Conservation (phyloP, 2,113 vertebrate genomes). For the Pogona vitticeps region DNA sequence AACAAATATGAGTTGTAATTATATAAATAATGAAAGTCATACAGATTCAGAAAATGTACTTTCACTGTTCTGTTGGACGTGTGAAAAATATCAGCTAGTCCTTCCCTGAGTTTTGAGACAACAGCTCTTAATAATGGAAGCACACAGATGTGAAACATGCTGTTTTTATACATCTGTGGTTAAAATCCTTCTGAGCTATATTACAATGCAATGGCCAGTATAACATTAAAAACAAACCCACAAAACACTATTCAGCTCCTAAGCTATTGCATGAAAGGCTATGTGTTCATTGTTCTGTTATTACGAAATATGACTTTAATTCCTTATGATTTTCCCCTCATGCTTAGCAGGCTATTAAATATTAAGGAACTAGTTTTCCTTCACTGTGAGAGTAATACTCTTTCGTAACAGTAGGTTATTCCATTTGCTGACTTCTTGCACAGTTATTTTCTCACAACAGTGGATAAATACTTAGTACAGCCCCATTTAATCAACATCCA, state of each 20-base stretch:
- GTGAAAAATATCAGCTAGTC: neutral
- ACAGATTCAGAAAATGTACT: neutral
- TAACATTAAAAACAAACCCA: conserved; percentile 5
- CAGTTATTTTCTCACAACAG: neutral
- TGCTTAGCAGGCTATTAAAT: conserved; percentile 33
- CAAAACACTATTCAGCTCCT: neutral
- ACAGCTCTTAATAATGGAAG: neutral
- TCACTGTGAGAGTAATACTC: conserved; percentile 24
- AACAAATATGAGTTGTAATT: neutral
- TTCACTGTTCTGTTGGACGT: neutral
- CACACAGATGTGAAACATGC: neutral
- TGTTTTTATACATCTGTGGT: neutral
- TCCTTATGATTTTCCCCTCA: conserved; percentile 22
- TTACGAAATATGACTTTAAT: conserved; percentile 36
- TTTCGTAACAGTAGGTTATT: conserved; percentile 6
- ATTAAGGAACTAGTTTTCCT: conserved; percentile 26
- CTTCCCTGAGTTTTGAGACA: neutral
- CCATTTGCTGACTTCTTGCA: conserved; percentile 20
- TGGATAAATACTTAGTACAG: neutral
- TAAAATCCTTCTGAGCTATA: neutral
- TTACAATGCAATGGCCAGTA: neutral
- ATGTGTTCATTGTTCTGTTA: neutral
- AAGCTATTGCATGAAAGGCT: neutral
- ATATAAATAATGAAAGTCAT: neutral
- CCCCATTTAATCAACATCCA: conserved; percentile 37